Conservation (phyloP, 23 tunicate species). For the Ciona savignyi region DNA sequence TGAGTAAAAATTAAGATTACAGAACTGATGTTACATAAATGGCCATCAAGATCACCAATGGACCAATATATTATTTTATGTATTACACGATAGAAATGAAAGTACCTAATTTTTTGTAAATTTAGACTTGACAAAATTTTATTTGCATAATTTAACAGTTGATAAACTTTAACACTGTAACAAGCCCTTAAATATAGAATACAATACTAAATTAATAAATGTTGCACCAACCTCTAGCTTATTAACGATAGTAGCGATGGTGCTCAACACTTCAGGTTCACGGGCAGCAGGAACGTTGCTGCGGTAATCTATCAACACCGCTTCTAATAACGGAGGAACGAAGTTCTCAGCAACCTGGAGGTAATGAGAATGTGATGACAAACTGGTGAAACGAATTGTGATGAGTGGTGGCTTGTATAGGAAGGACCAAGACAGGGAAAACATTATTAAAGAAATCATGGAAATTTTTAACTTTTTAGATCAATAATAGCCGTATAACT, state of each 20-base stretch:
- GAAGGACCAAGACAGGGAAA: not conserved
- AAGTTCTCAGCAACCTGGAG: slow-evolving; percentile 89
- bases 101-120: too few species aligned
- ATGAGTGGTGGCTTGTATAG: too few species aligned
- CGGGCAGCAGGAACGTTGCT: slow-evolving; percentile 97
- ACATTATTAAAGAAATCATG: not conserved
- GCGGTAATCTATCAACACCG: slow-evolving; percentile 89
- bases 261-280: slow-evolving; percentile 94
- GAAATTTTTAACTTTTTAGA: not conserved
- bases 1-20: slow-evolving; percentile 7
- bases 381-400: not conserved
- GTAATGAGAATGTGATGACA: not conserved
- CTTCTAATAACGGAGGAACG: slow-evolving; percentile 91
- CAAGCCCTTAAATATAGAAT: too few species aligned
- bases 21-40: too few species aligned
- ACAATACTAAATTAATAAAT: too few species aligned
- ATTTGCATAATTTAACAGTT: too few species aligned
- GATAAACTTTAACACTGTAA: too few species aligned
- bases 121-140: too few species aligned
- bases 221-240: slow-evolving; percentile 77
- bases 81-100: too few species aligned
- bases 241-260: slow-evolving; percentile 84
- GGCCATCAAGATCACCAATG: too few species aligned
- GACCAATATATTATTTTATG: too few species aligned
- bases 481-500: too few species aligned